Conservation (phyloP, 2,113 vertebrate genomes). For the Ellobius talpinus region DNA sequence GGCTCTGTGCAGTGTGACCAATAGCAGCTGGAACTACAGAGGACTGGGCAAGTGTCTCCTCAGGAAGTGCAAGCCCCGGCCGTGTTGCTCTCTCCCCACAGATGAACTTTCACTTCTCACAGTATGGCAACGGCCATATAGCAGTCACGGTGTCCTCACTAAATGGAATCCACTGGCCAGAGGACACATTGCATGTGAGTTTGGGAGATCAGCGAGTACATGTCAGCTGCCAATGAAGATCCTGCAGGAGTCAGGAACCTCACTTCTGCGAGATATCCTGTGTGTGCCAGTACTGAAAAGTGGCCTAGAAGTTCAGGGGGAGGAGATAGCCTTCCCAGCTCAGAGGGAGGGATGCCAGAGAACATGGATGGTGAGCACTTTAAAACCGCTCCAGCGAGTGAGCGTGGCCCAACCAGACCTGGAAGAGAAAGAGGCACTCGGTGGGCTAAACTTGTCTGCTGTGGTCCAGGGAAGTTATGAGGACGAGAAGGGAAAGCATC, state of each 20-base stretch:
- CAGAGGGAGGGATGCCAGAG: too few species aligned
- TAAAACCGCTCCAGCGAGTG: neutral
- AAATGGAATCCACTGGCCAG: too few species aligned
- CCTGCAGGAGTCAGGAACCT: neutral
- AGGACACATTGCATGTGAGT: neutral
- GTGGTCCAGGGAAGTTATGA: neutral
- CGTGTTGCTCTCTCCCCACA: rapidly evolving
- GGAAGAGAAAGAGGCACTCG: neutral
- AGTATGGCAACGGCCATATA: rapidly evolving
- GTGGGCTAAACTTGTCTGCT: rapidly evolving
- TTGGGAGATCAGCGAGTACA: neutral
- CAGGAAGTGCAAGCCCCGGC: rapidly evolving
- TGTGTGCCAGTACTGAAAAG: neutral
- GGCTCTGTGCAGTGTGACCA: too few species aligned
- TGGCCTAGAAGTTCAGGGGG: neutral
- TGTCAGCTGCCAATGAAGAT: too few species aligned
- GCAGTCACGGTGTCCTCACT: neutral
- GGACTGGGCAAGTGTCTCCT: rapidly evolving
- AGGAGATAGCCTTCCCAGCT: neutral
- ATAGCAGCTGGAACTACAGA: rapidly evolving
- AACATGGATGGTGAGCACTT: neutral
- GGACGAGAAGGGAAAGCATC: neutral
- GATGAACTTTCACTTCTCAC: neutral
- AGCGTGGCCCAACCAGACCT: rapidly evolving
- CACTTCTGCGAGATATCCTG: neutral